A percentile compares a stretch with the other conserved stretches of the same genome.
These are phyloP conservation scores for Manacus vitellinus DNA, from an alignment of 2,113 vertebrate genomes.

Conservation along the genomic window DNA sequence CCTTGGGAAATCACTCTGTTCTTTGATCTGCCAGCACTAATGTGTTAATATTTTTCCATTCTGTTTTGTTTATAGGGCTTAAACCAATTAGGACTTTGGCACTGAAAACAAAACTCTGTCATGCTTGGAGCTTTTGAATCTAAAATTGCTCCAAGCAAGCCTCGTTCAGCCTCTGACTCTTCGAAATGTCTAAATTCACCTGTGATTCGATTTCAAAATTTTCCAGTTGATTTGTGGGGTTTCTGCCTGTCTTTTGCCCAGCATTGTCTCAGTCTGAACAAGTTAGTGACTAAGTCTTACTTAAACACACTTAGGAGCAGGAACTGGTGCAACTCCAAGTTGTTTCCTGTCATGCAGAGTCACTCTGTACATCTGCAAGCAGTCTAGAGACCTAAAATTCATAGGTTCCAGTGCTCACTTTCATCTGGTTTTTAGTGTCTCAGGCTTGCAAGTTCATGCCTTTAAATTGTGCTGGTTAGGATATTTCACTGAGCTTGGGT, in stretches of 20 bases:
- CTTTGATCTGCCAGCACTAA: constrained; percentile 2
- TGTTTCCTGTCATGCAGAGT: not conserved
- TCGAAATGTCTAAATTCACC: not conserved
- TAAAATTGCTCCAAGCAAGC: constrained; percentile 1
- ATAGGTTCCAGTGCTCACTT: not conserved
- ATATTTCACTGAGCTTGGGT: not conserved
- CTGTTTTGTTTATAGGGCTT: constrained; percentile 25
- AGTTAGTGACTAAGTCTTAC: not conserved
- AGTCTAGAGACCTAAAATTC: not conserved
- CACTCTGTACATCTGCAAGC: not conserved
- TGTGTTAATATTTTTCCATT: constrained; percentile 52
- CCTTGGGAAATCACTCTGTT: constrained; percentile 1
- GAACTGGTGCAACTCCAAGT: not conserved
- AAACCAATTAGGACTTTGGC: constrained; percentile 55
- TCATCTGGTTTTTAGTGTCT: not conserved
- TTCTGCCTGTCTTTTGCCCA: not conserved
- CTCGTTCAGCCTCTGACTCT: not conserved
- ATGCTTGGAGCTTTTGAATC: not conserved
- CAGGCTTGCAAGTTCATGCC: not conserved
- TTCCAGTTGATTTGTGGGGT: not conserved
- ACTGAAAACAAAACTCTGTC: not conserved
- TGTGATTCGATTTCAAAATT: not conserved
- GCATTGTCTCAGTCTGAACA: not conserved
- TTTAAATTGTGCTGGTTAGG: not conserved
- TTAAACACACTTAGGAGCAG: not conserved